Percentiles rank a stretch among this genome's conserved stretches.
These are phyloP conservation scores for Pipistrellus kuhlii DNA, from an alignment of 2,797 vertebrate species.

Conservation along the genomic window DNA sequence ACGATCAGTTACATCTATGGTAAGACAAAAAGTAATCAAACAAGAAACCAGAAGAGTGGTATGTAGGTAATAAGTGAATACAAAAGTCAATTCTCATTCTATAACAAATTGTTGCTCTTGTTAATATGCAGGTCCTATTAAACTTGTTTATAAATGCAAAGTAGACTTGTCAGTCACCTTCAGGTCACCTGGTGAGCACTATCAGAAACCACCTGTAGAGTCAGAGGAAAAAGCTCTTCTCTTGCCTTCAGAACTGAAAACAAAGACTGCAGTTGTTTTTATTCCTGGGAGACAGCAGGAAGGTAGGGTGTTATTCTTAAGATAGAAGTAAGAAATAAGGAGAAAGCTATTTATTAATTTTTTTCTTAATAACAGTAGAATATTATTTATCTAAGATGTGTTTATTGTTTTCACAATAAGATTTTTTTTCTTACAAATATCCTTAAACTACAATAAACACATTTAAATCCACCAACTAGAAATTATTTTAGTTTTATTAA, in stretches of 20 bases:
- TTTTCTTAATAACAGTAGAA: slow-evolving; percentile 13
- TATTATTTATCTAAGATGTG: slow-evolving; percentile 24
- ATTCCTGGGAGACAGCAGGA: slow-evolving; percentile 68
- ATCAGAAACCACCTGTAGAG: slow-evolving; percentile 58
- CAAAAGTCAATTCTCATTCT: slow-evolving; percentile 26
- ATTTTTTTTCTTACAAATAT: slow-evolving; percentile 36
- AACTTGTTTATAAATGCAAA: slow-evolving; percentile 74
- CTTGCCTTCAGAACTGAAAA: slow-evolving; percentile 70
- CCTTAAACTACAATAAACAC: background rate
- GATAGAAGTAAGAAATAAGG: slow-evolving; percentile 65
- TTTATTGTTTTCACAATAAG: slow-evolving; percentile 40
- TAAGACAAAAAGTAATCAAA: slow-evolving; percentile 80
- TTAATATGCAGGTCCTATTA: slow-evolving; percentile 72
- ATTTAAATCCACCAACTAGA: slow-evolving; percentile 23
- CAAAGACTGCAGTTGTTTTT: slow-evolving; percentile 65
- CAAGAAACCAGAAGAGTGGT: background rate
- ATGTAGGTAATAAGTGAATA: slow-evolving; percentile 22
- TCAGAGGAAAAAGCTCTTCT: slow-evolving; percentile 71
- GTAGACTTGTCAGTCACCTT: slow-evolving; percentile 71
- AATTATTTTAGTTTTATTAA: slow-evolving; percentile 41
- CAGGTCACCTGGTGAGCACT: slow-evolving; percentile 71
- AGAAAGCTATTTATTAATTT: slow-evolving; percentile 52
- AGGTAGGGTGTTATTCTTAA: slow-evolving; percentile 68
- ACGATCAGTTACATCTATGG: slow-evolving; percentile 95
- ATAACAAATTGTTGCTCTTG: slow-evolving; percentile 66